Percentiles rank a stretch among this genome's conserved stretches.
phyloP scores from a whole-genome alignment of 2,797 vertebrate species.

The Phrynocephalus guinanensis region DNA sequence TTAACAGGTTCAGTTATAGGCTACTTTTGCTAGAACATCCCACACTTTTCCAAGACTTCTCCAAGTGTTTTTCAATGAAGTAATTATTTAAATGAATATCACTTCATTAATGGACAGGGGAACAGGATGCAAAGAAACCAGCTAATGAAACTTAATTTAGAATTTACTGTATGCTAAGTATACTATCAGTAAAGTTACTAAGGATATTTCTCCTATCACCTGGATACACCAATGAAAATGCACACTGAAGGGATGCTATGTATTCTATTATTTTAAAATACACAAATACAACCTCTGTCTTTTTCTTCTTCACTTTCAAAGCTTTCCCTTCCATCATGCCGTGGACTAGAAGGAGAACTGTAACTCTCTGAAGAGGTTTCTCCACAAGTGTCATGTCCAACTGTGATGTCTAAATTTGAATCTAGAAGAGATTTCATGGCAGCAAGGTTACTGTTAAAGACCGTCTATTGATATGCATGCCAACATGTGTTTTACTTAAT shows the following conservation, averaged over 20 bases:
- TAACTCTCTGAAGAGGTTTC: slow-evolving; percentile 95
- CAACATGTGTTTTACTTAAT: neutral
- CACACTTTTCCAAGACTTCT: neutral
- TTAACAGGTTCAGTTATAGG: neutral
- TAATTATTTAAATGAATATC: neutral
- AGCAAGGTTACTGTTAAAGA: slow-evolving; percentile 27
- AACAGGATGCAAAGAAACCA: neutral
- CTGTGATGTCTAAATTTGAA: slow-evolving; percentile 80
- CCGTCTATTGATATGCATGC: slow-evolving; percentile 5
- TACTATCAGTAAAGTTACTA: neutral
- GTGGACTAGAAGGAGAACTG: slow-evolving; percentile 94
- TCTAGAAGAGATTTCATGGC: slow-evolving; percentile 76
- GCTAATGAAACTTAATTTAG: neutral
- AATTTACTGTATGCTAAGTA: neutral
- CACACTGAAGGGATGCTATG: slow-evolving; percentile 12
- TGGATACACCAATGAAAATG: slow-evolving; percentile 13
- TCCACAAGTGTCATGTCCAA: slow-evolving; percentile 87
- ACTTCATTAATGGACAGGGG: neutral
- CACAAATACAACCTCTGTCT: slow-evolving; percentile 85
- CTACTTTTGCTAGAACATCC: neutral
- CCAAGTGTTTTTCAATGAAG: neutral
- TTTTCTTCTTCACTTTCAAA: slow-evolving; percentile 92
- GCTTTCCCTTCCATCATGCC: slow-evolving; percentile 87
- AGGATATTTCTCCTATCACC: neutral
- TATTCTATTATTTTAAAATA: slow-evolving; percentile 31